Conservation (phyloP, 1,140 invertebrate species). For the Pemphigus obesinymphae region DNA sequence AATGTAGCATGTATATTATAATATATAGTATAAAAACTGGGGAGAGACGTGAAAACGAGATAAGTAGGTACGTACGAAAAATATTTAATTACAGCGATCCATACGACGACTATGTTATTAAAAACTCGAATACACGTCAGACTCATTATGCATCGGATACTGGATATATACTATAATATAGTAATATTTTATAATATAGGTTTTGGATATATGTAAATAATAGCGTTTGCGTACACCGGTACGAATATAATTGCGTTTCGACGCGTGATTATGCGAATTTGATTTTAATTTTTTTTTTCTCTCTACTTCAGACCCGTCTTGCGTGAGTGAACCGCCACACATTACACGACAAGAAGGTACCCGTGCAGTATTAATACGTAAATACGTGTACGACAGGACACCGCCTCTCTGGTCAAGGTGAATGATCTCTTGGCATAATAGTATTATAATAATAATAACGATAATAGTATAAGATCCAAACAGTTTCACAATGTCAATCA, state of each 20-base stretch:
- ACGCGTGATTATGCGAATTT: not conserved
- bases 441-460: not conserved
- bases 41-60: too few relatives aligned
- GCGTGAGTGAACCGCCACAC: not conserved
- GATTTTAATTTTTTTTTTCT: not conserved
- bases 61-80: too few relatives aligned
- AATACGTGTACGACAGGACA: not conserved
- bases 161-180: too few relatives aligned
- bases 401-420: conserved; percentile 32
- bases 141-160: too few relatives aligned
- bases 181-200: too few relatives aligned
- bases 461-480: not conserved
- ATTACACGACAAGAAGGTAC: not conserved
- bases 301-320: not conserved
- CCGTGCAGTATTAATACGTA: not conserved
- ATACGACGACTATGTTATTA: too few relatives aligned
- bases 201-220: too few relatives aligned
- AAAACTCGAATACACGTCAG: too few relatives aligned
- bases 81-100: too few relatives aligned
- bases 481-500: conserved; percentile 26
- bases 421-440: conserved; percentile 19
- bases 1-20: too few relatives aligned
- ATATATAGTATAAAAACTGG: too few relatives aligned
- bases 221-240: too few relatives aligned
- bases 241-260: conserved; percentile 15